These are phyloP conservation scores for Eidolon helvum DNA, from an alignment of 2,113 vertebrate genomes.

Conservation along the genomic window DNA sequence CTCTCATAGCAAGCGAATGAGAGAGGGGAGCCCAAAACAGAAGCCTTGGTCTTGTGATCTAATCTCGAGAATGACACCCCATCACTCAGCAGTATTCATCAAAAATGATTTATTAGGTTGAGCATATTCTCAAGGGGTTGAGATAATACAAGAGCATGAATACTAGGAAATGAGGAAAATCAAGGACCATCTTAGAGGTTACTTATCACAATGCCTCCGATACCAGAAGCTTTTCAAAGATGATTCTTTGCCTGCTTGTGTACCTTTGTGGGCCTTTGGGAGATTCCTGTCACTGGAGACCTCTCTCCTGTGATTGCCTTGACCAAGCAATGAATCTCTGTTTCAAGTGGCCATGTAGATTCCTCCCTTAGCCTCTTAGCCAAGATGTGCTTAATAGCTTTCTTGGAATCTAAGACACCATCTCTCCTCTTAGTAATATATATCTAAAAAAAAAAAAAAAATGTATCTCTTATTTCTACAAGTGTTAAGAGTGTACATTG, in stretches of 20 bases:
- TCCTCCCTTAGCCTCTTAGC: not conserved
- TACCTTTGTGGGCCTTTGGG: not conserved
- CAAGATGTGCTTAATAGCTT: not conserved
- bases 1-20: not conserved
- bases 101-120: not conserved
- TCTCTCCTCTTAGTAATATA: not conserved
- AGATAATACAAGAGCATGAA: accelerated
- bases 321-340: not conserved
- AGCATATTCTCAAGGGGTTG: not conserved
- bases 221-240: not conserved
- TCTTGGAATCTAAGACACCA: not conserved
- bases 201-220: not conserved
- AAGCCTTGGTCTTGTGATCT: not conserved
- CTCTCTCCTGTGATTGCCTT: not conserved
- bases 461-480: not conserved
- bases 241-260: not conserved
- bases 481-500: not conserved
- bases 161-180: not conserved
- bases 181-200: too few species aligned
- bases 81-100: not conserved
- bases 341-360: not conserved
- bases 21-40: not conserved
- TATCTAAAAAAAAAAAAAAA: not conserved
- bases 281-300: not conserved
- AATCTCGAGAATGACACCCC: not conserved